Percentiles rank a stretch among this genome's conserved stretches.
phyloP scores from a whole-genome alignment of 2,113 vertebrate genomes.

The Cyprinus carpio region DNA sequence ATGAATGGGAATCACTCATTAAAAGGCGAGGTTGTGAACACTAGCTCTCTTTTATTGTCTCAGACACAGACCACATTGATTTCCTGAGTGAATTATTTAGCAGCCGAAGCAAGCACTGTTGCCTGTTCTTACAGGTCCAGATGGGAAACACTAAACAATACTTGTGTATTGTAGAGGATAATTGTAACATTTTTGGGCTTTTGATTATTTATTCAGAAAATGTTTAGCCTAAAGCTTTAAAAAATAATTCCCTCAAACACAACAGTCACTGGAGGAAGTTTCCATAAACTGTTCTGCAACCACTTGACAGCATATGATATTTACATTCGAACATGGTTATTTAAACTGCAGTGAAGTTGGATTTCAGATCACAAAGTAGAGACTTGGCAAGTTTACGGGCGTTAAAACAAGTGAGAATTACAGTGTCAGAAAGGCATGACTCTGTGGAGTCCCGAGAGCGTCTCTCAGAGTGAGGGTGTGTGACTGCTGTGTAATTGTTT shows the following conservation, averaged over 20 bases:
- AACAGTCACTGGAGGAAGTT: background rate
- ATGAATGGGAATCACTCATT: slow-evolving; percentile 20
- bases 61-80: slow-evolving; percentile 35
- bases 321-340: background rate
- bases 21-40: slow-evolving; percentile 19
- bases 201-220: slow-evolving; percentile 3
- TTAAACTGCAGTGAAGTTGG: background rate
- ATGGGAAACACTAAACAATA: background rate
- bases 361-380: background rate
- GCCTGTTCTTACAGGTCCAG: slow-evolving; percentile 13
- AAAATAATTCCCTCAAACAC: background rate
- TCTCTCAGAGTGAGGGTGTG: slow-evolving; percentile 9
- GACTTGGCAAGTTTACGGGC: slow-evolving; percentile 10
- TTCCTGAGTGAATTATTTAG: slow-evolving; percentile 50
- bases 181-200: background rate
- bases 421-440: slow-evolving; percentile 34
- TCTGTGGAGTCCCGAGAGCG: slow-evolving; percentile 14
- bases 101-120: slow-evolving; percentile 8
- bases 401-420: slow-evolving; percentile 39
- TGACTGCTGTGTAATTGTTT: slow-evolving; percentile 42
- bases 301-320: background rate
- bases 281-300: background rate
- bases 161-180: background rate
- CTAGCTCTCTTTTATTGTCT: slow-evolving; percentile 10
- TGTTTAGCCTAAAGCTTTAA: background rate